Conservation (phyloP, 2,797 vertebrate species). For the Gymnopithys bicolor region DNA sequence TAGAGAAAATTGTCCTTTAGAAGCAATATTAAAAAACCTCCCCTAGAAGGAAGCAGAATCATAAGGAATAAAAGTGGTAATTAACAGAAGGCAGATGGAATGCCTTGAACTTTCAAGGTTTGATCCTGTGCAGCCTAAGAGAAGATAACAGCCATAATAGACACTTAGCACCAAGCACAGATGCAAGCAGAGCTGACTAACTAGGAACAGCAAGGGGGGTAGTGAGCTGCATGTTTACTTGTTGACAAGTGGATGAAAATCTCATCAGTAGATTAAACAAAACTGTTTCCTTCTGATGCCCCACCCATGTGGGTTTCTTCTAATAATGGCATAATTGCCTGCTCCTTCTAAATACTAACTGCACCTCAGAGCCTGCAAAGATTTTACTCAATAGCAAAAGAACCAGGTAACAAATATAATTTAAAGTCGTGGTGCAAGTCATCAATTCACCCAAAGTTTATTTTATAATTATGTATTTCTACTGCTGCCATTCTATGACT, state of each 20-base stretch:
- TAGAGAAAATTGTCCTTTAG: slow-evolving; percentile 39
- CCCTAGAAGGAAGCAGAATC: slow-evolving; percentile 29
- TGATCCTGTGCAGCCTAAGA: slow-evolving; percentile 22
- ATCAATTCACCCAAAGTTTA: not conserved
- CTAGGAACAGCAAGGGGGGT: not conserved
- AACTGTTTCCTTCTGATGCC: not conserved
- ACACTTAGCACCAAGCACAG: slow-evolving; percentile 8
- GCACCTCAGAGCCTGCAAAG: not conserved
- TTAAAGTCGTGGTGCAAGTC: not conserved
- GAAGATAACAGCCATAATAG: slow-evolving; percentile 25
- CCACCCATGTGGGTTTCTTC: not conserved
- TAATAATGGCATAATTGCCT: not conserved
- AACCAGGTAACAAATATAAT: not conserved
- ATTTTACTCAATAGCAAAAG: not conserved
- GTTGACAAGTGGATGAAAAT: not conserved
- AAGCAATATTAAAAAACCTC: slow-evolving; percentile 1
- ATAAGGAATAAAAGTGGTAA: slow-evolving; percentile 32
- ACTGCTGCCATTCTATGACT: not conserved
- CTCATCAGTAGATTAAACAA: not conserved
- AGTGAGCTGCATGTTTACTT: not conserved
- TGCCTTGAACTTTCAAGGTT: slow-evolving; percentile 25
- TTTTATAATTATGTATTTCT: not conserved
- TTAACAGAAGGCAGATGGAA: slow-evolving; percentile 58
- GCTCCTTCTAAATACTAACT: not conserved
- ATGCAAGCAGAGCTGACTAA: not conserved